Evolutionary conservation across 2,888 invertebrate genomes (phyloP), one percentile per base, ranked within the genome.

Genomic region (Octodonta nipae): DNA sequence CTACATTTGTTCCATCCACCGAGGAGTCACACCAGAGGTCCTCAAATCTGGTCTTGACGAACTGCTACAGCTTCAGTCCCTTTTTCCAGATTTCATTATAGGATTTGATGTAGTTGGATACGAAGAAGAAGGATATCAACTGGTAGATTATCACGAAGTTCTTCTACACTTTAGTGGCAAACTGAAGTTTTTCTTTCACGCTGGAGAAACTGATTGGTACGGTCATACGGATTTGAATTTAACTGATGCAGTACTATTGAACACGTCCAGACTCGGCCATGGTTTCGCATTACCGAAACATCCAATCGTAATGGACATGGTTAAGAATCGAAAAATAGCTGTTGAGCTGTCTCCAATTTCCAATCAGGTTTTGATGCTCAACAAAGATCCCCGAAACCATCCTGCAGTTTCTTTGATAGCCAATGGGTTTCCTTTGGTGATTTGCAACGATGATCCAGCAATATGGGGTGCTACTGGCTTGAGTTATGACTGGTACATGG

Each of bases 51-150:
- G 52, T 25, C 37, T 66, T 2, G 14, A 45, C 1, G 54, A 47
- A 1, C 42, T 60, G 1, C 37, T 47, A 3, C 32, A 52, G 12
- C 33, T 73, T 11, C 67, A 71, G 53, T 47, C 46, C 1, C 52
- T 60, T 5, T 71, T 73, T 54, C 77, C 82, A 0, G 66, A 75
- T 8, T 70, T 75, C 36, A 64, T 85, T 22, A 78, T 75, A 13
- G 86, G 85, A 4, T 83, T 85, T 43, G 86, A 86, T 62, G 64
- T 87, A 36, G 82, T 85, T 0, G 84, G 84, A 0, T 78, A 79
- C 49, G 86, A 86, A 55, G 84, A 85, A 47, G 52, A 61, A 28
- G 82, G 83, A 0, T 58, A 62, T 17, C 73, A 79, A 0, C 54
- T 85, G 1, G 54, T 67, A 20, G 67, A 73, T 10, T 81, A 76